Conservation (phyloP, 2,888 invertebrate genomes). For the Sylvicola fuscatus region DNA sequence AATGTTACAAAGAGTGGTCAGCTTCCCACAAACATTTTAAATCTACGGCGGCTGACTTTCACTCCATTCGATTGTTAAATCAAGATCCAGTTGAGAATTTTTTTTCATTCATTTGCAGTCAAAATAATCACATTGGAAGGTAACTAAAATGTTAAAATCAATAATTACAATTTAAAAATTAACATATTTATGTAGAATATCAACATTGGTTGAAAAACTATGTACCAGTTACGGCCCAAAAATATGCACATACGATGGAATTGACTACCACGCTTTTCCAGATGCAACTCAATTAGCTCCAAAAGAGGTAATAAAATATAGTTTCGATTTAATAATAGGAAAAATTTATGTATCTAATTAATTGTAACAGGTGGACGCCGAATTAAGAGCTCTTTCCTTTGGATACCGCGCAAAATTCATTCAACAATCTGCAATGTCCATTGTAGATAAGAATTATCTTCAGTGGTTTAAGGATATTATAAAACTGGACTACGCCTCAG, state of each 20-base stretch:
- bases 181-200: conserved; percentile 71
- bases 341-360: conserved; percentile 8
- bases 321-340: not conserved
- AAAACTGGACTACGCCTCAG: conserved; percentile 44
- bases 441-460: conserved; percentile 44
- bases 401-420: conserved; percentile 83
- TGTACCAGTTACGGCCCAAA: conserved; percentile 59
- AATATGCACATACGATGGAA: conserved; percentile 43
- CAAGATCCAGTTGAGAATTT: conserved; percentile 88
- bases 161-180: conserved; percentile 6
- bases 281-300: conserved; percentile 37
- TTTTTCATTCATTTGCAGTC: conserved; percentile 92
- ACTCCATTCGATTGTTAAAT: conserved; percentile 73
- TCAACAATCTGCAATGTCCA: conserved; percentile 45
- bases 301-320: conserved; percentile 19
- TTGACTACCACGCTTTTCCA: conserved; percentile 62
- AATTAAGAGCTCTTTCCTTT: conserved; percentile 53
- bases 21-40: conserved; percentile 51
- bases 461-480: conserved; percentile 54
- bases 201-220: conserved; percentile 76
- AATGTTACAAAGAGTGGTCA: conserved; percentile 58
- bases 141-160: conserved; percentile 15
- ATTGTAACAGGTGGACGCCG: conserved; percentile 53
- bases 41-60: conserved; percentile 41
- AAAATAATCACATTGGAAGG: conserved; percentile 89